Percentiles rank a stretch among this genome's conserved stretches.
Evolutionary conservation across 2,888 invertebrate genomes (phyloP).

Genomic region (Leptogaster cylindrica): DNA sequence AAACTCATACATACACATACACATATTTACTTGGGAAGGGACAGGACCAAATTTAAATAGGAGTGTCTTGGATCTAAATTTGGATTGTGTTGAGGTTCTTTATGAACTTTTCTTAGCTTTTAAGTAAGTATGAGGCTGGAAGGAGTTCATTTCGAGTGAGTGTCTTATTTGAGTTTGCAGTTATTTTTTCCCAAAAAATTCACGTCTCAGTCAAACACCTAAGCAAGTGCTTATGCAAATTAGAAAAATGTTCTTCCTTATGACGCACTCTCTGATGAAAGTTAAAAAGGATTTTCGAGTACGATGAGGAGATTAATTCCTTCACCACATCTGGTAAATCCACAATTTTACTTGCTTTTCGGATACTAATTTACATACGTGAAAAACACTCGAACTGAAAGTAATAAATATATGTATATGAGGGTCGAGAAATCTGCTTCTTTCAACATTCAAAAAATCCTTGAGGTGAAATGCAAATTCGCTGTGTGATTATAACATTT

Average conservation of each 20-base stretch:
- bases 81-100: too few relatives aligned
- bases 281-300: constrained; percentile 21
- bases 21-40: too few relatives aligned
- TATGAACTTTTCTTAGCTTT: too few relatives aligned
- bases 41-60: too few relatives aligned
- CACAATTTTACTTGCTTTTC: constrained; percentile 27
- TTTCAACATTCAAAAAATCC: neutral
- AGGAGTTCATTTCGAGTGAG: too few relatives aligned
- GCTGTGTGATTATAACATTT: neutral
- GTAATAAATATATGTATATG: constrained; percentile 2
- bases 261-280: constrained; percentile 26
- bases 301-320: constrained; percentile 27
- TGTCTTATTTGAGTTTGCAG: too few relatives aligned
- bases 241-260: constrained; percentile 42
- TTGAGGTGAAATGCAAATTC: constrained; percentile 26
- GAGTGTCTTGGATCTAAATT: too few relatives aligned
- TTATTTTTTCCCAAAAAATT: too few relatives aligned
- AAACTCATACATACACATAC: too few relatives aligned
- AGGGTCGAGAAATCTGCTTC: neutral
- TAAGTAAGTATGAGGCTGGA: too few relatives aligned
- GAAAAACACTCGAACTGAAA: constrained; percentile 7
- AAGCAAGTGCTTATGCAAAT: constrained; percentile 43
- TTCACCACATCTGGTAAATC: constrained; percentile 17
- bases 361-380: constrained; percentile 33
- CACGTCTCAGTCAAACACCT: neutral